Base-by-base conservation (phyloP, 2,888 invertebrate species). In the Choreutis nemorana region DNA sequence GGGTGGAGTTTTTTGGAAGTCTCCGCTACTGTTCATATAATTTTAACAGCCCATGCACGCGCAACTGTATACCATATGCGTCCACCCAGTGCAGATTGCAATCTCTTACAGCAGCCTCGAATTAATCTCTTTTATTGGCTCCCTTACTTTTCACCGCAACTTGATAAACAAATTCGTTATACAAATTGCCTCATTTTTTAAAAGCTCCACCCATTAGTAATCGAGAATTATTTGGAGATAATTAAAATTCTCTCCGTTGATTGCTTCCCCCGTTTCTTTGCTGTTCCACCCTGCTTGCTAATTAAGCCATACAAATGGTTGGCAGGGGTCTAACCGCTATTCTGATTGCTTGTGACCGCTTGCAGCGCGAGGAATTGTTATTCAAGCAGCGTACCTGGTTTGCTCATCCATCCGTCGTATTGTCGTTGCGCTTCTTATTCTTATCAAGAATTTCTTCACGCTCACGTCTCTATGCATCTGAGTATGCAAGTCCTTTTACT, bases 291-390 rank as follows among this genome's bases (percentile, higher is more conserved):
- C 39, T 39, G 36, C 35, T 39, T 48, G 40, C 40, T 45, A 32
- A 68, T 70, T 66, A 65, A 68, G 59, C 62, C 50, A 54, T 57
- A 55, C 62, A 61, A 61, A 62, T 64, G 49, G 53, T 51, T 46
- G 49, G 47, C 43, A 32, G 45, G 46, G 48, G 46, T 44, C 48
- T 44, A 48, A 58, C 62, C 65, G 45, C 58, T 40, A 34, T 49
- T 51, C 52, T 61, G 68, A 68, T 71, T 66, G 56, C 60, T 40
- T 51, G 40, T 37, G 49, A 53, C 58, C 62, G 49, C 56, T 30
- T 12, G 15, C 21, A 15, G 28, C n/a, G 20, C 18, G 23, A 26
- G 26, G 28, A 26, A 59, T 71, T 68, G 53, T 56, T 65, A 71
- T 71, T 68, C 70, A 48, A 43, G 46, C 37, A 38, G 40, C 58